Evolutionary conservation across 2,888 invertebrate species (phyloP), one percentile per base, ranked within the genome.

Genomic region (Stenodema calcarata): DNA sequence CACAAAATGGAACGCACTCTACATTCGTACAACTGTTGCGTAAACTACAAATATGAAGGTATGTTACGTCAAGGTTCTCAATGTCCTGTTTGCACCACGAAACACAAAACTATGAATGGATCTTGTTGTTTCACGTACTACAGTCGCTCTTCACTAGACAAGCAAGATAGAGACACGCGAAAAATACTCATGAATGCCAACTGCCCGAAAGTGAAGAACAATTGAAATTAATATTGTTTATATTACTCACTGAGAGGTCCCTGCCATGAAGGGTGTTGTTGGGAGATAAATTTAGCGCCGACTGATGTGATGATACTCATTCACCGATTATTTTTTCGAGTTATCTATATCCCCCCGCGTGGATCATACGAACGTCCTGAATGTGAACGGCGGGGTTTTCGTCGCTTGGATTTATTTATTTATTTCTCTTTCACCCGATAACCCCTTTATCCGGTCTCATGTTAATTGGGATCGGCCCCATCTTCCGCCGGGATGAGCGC

Each of bases 221-320:
- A 62, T 62, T 4, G 14, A 70, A 27, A 28, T 30, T 73, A 73
- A 3, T 35, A 35, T 35, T 73, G 18, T 62, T 62, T 41, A 35
- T 75, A 44, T 44, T 78, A 78, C 78, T 78, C 78, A 78, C 78
- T 28, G 47, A 44, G 44, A 44, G 78, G 42, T 44, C n/a, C 27
- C 44, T 16, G 42, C 78, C 78, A 78, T 78, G 78, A 44, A 78
- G 78, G 44, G 27, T 78, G 44, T 78, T 27, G 78, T 44, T 27
- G 44, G 78, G 78, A 18, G 47, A 78, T 78, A 78, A 78, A 78
- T 78, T 78, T 44, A 78, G 41, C 78, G 78, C 23, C 78, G 44
- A 78, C 78, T 78, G 78, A 75, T 41, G 78, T 42, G 78, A 44
- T 41, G 44, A 44, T 16, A 78, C 73, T 41, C 35, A 73, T 30